Evolutionary conservation across 2,888 invertebrate genomes (phyloP), one percentile per base, ranked within the genome.

Genomic region (Drosophila emarginata): DNA sequence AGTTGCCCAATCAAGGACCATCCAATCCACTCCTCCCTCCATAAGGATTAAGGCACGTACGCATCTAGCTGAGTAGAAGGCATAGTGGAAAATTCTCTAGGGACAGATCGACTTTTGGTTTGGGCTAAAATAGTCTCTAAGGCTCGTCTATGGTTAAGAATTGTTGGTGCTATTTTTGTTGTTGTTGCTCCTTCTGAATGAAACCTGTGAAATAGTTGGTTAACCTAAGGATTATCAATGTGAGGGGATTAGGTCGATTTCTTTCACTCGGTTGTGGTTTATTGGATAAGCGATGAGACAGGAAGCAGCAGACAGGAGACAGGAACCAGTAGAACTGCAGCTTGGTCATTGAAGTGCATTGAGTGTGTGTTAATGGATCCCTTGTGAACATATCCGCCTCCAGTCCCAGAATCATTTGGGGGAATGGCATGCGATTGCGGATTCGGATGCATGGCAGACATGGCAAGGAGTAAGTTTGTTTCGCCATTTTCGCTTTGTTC

Each of bases 331-430:
- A 78, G 92, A 97, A 97, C 92, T 96, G 95, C 80, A 97, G 93
- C 90, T 2, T 96, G 96, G 28, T 97, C 95, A 77, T 95, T 94
- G 92, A 97, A 97, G 89, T 95, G 94, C 91, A 97, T 95, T 4
- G 97, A 97, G 90, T 97, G 97, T 65, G 95, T 94, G 92, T 97
- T 97, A 80, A 97, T 95, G 67, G 95, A 94, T 28, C 97, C 97
- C 89, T 96, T 95, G 72, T 95, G 92, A 94, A 97, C 78, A 97
- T 90, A 90, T 96, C 95, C n/a, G 95, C 95, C 81, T 95, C 94
- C 82, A 95, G 92, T 83, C 95, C 95, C 95, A 93, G 18, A 6
- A 11, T 21, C 28, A 26, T n/a, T 32, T 32, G 53, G 53, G 28
- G 4, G 53, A 14, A 61, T 39, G 14, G 32, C 9, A 32, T 28